These are phyloP conservation scores for Toxostoma redivivum DNA, from an alignment of 2,113 vertebrate species.

Conservation along the genomic window DNA sequence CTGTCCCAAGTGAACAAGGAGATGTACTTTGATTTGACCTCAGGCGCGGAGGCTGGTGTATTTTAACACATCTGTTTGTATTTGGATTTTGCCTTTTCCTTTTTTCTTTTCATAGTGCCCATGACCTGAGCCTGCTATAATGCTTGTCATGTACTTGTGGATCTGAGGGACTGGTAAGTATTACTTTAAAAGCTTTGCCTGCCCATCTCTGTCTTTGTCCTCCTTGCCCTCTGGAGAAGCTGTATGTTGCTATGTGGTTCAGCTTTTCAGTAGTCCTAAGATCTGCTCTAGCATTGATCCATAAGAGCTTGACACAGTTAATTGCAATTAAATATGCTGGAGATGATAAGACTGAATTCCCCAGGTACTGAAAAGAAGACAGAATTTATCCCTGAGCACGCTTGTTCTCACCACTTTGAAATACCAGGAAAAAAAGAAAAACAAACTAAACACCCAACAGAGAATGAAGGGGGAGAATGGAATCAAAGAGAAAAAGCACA, in stretches of 20 bases:
- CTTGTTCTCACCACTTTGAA: neutral
- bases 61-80: neutral
- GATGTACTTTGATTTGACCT: neutral
- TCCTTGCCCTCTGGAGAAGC: neutral
- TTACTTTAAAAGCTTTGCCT: slow-evolving; percentile 7
- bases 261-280: neutral
- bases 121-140: neutral
- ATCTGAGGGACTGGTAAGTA: neutral
- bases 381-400: neutral
- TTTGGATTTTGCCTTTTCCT: neutral
- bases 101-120: neutral
- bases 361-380: neutral
- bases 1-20: neutral
- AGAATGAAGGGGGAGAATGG: neutral
- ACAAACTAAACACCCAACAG: neutral
- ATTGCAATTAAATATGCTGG: slow-evolving; percentile 18
- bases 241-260: neutral
- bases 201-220: neutral
- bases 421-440: neutral
- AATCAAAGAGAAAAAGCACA: neutral
- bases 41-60: neutral
- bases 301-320: neutral
- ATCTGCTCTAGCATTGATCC: slow-evolving; percentile 13
- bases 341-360: neutral
- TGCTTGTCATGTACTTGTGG: neutral